Evolutionary conservation across 1,140 invertebrate species (phyloP), one percentile per base, ranked within the genome.

Genomic region (Nymphalis io): DNA sequence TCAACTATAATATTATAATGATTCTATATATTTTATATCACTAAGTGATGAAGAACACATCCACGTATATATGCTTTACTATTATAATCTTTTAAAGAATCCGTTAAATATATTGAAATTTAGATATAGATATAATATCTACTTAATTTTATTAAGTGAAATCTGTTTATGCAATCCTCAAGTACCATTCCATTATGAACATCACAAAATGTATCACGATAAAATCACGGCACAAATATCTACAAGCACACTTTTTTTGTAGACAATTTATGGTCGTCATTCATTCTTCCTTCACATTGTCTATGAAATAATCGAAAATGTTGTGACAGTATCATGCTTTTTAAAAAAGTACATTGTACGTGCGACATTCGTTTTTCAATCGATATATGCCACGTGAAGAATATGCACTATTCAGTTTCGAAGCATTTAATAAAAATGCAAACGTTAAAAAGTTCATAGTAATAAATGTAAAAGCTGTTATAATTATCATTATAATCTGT

Each of bases 101-200:
- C 66, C 4, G 15, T 74, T 81, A 70, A 73, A 84, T 82, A 75
- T 80, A 82, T 83, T 76, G 73, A 78, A 79, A 75, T 79, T 80
- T 81, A 80, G 69, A 71, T 68, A 60, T 68, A 51, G 69, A 72
- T 68, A 60, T 68, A 51, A 46, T 55, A 70, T 68, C 38, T 81
- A 86, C 85, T 89, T 89, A 88, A 85, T 85, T 83, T 81, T 64
- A 85, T 89, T 85, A 87, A 88, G 81, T 83, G 76, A 77, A 79
- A 73, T 77, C 73, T 75, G 21, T 74, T 76, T 75, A 74, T 72
- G 72, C 65, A 73, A 65, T 66, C 66, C 60, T 75, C 71, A 62
- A 64, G 71, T 77, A 78, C 60, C 68, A 71, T 78, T 75, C 62
- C 68, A 74, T 73, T 70, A 70, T 72, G 73, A 75, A 74, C 68